Base-by-base conservation (phyloP, 2,888 invertebrate species). In the Plagodis pulveraria region DNA sequence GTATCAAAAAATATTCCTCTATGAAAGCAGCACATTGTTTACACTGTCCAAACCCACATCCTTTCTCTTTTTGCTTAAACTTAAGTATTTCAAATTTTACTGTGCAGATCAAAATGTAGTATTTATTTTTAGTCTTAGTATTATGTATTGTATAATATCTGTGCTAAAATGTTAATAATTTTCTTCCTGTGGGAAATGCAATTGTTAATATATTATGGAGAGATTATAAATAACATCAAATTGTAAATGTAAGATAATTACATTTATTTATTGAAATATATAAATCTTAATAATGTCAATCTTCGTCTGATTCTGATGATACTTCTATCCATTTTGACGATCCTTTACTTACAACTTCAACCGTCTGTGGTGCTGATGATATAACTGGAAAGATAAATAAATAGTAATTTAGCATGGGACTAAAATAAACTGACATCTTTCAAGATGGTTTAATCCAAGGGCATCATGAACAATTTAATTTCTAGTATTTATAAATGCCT, bases 291-390 rank as follows among this genome's bases (percentile, higher is more conserved):
- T 56, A 60, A 40, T 63, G 61, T 84, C 70, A 81, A 52, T 84
- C 79, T 65, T 80, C 91, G 41, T 88, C 91, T 5, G 92, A 92
- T 58, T 87, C 92, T 60, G 92, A 92, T 64, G 92, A 91, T 66
- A 92, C 80, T 73, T 92, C 92, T 72, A 92, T 88, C 92, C 92
- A 92, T 57, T 80, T 72, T 50, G 90, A 86, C 38, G 78, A 72
- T 48, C 80, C 83, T 64, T 83, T 78, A 65, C 86, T 87, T 5
- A 83, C 76, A 12, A 87, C 76, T 77, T 91, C 91, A 50, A 87
- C 91, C 50, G 89, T 89, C 58, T 85, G 81, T 10, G 85, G 83
- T 54, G 80, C 64, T 42, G 87, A 80, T 60, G 86, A 76, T 33
- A 89, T 77, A 69, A 92, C 92, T 92, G 84, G 54, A 83, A 50